Evolutionary conservation across 1,140 invertebrate genomes (phyloP).

Genomic region (Xylocopa sonorina): DNA sequence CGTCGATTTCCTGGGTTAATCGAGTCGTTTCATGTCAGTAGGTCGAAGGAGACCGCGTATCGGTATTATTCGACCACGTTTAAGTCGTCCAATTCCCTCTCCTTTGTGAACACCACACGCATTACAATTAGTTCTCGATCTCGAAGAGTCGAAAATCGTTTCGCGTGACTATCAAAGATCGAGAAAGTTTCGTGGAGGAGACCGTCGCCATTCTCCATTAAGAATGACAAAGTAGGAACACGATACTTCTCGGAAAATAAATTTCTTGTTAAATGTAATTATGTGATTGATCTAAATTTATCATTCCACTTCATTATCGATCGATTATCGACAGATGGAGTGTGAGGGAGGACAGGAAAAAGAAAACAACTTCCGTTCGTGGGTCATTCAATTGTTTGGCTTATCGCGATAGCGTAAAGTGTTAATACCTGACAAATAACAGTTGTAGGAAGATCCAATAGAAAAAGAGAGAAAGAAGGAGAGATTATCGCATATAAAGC

Average conservation of each 20-base stretch:
- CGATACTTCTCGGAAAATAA: background rate
- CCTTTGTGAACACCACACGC: background rate
- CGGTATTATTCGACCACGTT: constrained; percentile 7
- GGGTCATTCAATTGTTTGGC: background rate
- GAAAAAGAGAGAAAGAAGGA: background rate
- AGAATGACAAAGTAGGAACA: background rate
- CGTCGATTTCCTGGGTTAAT: background rate
- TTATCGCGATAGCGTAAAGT: background rate
- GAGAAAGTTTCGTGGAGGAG: background rate
- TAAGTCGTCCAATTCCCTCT: constrained; percentile 8
- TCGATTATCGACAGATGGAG: background rate
- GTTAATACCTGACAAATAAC: background rate
- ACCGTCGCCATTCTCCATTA: background rate
- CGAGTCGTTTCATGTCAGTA: constrained; percentile 37
- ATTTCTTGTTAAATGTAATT: background rate
- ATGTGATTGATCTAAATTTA: too few species aligned
- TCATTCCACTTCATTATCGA: background rate
- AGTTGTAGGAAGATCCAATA: background rate
- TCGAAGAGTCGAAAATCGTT: background rate
- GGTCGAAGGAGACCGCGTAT: constrained; percentile 23
- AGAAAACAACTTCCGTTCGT: background rate
- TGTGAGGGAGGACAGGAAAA: background rate
- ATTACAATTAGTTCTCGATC: constrained; percentile 3
- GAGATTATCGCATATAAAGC: too few species aligned
- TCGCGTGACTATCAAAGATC: background rate